Base-by-base conservation (phyloP, 2,113 vertebrate species). In the Hippocampus abdominalis region DNA sequence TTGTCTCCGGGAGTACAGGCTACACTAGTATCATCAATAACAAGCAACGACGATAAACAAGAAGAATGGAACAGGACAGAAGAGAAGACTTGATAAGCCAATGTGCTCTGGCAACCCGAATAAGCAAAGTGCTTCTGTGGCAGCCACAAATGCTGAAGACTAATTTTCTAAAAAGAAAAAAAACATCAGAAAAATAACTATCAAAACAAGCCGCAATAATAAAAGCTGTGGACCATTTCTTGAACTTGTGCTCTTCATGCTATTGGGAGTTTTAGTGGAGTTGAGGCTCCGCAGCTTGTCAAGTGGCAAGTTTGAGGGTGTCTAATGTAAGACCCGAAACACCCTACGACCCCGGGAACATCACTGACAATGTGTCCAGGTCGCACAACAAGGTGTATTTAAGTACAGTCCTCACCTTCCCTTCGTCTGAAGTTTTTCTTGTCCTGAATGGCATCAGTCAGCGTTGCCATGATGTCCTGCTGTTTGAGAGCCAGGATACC, bases 401-500 rank as follows among this genome's bases (percentile, higher is more conserved):
- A 36, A 36, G 32, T 36, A 36, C 32, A 36, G 32, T 21, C 65
- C 81, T 88, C 75, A 99, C 97, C 97, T 75, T 99, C 97, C 82
- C 97, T 92, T 23, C 96, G 92, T 61, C 97, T 94, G 83, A 98
- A 96, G 86, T 98, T 98, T 85, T 98, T 99, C 92, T 99, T 99
- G 87, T 99, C 97, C 86, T 99, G 97, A 81, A 99, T 99, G 76
- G 95, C 97, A 5, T 99, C 96, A 0, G 96, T 99, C 66, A 99
- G 88, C 0, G 95, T 96, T 64, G 93, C 91, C 97, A 99, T 99
- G 90, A 99, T 98, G 61, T 99, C 96, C 90, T 98, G 97, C 88
- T 99, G 97, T 81, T 99, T 99, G 51, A 99, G 95, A 0, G 97
- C 95, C 36, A 99, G 92, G 85, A 99, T 99, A 40, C 97, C 97